These are phyloP conservation scores for Cataglyphis cursor DNA, from an alignment of 2,888 invertebrate species.

Conservation along the genomic window DNA sequence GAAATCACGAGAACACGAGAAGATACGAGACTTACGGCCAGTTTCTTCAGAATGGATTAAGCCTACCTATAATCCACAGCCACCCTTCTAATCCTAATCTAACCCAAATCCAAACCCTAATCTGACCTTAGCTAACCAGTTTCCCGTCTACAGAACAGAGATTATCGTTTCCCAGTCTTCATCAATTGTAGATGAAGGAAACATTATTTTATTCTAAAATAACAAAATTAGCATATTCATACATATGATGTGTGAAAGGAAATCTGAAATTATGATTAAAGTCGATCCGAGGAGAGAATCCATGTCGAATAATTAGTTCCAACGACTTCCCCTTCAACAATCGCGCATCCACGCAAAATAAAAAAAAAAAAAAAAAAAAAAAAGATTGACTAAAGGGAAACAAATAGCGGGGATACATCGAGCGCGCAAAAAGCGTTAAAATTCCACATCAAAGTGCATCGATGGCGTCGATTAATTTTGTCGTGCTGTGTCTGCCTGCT, in stretches of 20 bases:
- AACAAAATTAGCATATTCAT: not conserved
- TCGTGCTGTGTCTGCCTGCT: conserved; percentile 51
- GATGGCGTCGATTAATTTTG: conserved; percentile 56
- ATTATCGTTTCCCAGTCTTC: not conserved
- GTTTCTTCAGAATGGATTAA: conserved; percentile 3
- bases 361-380: not conserved
- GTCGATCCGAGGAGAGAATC: not conserved
- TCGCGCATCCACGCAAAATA: not conserved
- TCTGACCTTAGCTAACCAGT: not conserved
- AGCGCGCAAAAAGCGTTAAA: conserved; percentile 54
- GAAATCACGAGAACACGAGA: conserved; percentile 32
- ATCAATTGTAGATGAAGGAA: too few species aligned
- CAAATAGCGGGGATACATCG: conserved; percentile 47
- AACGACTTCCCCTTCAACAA: conserved; percentile 26
- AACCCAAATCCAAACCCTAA: not conserved
- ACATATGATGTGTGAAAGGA: not conserved
- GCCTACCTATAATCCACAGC: not conserved
- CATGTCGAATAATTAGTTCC: conserved; percentile 26
- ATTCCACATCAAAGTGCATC: conserved; percentile 56
- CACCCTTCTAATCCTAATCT: not conserved
- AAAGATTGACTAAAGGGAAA: conserved; percentile 5
- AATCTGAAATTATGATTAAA: not conserved
- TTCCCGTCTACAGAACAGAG: not conserved
- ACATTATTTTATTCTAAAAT: not conserved
- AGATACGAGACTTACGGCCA: not conserved